Evolutionary conservation across 2,797 vertebrate species (phyloP).

Genomic region (Perodicticus potto): DNA sequence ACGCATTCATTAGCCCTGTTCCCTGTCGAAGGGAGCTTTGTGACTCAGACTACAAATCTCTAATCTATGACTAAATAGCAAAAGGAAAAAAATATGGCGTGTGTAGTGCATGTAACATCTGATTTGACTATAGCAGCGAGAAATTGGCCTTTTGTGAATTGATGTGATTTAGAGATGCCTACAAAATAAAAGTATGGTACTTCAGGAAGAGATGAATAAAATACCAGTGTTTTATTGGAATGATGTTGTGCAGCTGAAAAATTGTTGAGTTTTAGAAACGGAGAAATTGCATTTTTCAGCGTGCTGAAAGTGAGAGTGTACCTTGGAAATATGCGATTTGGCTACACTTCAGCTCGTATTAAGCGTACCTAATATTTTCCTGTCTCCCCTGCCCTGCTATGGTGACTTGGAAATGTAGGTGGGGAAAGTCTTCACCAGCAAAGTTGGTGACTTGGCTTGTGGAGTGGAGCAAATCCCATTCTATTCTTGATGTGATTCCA

Average conservation of each 20-base stretch:
- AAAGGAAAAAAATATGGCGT: background rate
- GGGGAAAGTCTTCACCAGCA: background rate
- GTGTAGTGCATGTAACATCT: conserved; percentile 48
- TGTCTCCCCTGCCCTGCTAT: background rate
- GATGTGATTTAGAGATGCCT: conserved; percentile 79
- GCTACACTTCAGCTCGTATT: conserved; percentile 31
- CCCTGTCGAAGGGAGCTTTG: background rate
- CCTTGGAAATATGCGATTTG: conserved; percentile 62
- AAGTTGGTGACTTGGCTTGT: background rate
- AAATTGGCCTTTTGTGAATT: conserved; percentile 77
- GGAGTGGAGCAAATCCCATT: background rate
- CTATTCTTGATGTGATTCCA: background rate
- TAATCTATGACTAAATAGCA: conserved; percentile 72
- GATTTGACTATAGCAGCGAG: conserved; percentile 73
- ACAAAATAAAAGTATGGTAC: conserved; percentile 74
- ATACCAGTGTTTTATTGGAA: conserved; percentile 79
- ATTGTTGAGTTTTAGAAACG: conserved; percentile 78
- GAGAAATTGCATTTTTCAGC: conserved; percentile 78
- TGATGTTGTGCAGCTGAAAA: conserved; percentile 70
- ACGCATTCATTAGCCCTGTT: conserved; percentile 44
- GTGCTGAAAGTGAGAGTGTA: background rate
- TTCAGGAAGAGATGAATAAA: conserved; percentile 79
- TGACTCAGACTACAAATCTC: conserved; percentile 70
- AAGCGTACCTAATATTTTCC: conserved; percentile 68
- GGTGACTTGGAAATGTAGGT: background rate